Evolutionary conservation across 2,888 invertebrate genomes (phyloP).

Genomic region (Synergus itoensis): DNA sequence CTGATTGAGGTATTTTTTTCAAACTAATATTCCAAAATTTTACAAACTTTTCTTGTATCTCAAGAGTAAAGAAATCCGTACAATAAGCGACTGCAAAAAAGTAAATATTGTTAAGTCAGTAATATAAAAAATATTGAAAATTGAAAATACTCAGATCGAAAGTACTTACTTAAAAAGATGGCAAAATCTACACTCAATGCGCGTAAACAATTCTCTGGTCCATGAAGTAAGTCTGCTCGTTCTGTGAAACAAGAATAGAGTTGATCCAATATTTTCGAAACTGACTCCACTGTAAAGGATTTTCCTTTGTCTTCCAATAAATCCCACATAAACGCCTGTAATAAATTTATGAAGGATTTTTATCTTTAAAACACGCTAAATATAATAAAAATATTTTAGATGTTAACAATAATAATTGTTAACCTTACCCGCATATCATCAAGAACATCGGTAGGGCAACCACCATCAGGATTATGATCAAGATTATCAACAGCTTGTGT

Average conservation of each 20-base stretch:
- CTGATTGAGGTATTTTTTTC: conserved; percentile 57
- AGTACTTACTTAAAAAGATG: conserved; percentile 69
- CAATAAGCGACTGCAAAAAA: conserved; percentile 66
- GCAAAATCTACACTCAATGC: conserved; percentile 70
- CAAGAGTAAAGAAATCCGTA: conserved; percentile 62
- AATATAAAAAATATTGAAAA: conserved; percentile 26
- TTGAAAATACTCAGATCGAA: conserved; percentile 31
- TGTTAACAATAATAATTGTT: conserved; percentile 22
- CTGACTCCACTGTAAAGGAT: conserved; percentile 55
- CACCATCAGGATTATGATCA: conserved; percentile 62
- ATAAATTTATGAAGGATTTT: conserved; percentile 34
- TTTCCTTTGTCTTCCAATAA: conserved; percentile 66
- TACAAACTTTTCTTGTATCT: conserved; percentile 67
- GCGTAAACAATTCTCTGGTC: conserved; percentile 64
- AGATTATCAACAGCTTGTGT: conserved; percentile 45
- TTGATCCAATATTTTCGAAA: conserved; percentile 61
- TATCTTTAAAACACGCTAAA: conserved; percentile 1
- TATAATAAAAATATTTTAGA: conserved; percentile 23
- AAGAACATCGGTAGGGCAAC: conserved; percentile 66
- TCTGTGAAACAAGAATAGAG: conserved; percentile 64
- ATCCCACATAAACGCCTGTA: conserved; percentile 68
- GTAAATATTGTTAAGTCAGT: conserved; percentile 4
- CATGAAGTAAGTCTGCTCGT: conserved; percentile 65
- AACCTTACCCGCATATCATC: conserved; percentile 66
- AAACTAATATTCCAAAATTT: conserved; percentile 67